These are phyloP conservation scores for Chymomyza amoena DNA, from an alignment of 2,888 invertebrate genomes.

Conservation along the genomic window DNA sequence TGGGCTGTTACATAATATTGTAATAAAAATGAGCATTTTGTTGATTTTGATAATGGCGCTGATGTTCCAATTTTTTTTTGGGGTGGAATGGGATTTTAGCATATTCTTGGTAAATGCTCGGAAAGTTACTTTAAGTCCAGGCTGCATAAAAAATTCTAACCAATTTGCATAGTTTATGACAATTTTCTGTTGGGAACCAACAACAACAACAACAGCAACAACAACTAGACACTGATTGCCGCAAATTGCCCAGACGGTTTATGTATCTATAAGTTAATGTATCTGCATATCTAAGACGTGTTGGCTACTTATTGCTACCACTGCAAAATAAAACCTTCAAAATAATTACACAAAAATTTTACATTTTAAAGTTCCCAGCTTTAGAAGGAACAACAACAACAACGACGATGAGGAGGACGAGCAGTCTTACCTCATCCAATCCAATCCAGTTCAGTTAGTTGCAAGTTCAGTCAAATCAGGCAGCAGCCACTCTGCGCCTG, in stretches of 20 bases:
- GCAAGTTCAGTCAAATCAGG: slow-evolving; percentile 35
- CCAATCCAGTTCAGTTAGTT: neutral
- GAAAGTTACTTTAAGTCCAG: neutral
- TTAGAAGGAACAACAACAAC: neutral
- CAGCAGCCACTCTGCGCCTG: slow-evolving; percentile 28
- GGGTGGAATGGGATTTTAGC: slow-evolving; percentile 1
- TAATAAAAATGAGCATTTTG: slow-evolving; percentile 23
- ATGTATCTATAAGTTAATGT: neutral
- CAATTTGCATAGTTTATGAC: slow-evolving; percentile 62
- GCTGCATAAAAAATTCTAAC: slow-evolving; percentile 55
- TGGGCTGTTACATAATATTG: slow-evolving; percentile 15
- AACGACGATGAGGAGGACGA: neutral
- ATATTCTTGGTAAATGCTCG: neutral
- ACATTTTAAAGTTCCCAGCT: slow-evolving; percentile 18
- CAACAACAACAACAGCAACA: neutral
- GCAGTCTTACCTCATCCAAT: neutral
- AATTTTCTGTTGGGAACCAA: slow-evolving; percentile 20
- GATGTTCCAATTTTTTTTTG: slow-evolving; percentile 15
- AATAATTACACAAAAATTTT: slow-evolving; percentile 55
- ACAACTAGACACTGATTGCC: slow-evolving; percentile 39
- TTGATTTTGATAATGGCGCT: slow-evolving; percentile 37
- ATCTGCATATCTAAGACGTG: neutral
- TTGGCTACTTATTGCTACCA: slow-evolving; percentile 26
- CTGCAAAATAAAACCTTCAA: slow-evolving; percentile 51
- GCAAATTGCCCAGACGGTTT: slow-evolving; percentile 23